A percentile compares a stretch with the other conserved stretches of the same genome.
phyloP scores from a whole-genome alignment of 2,113 vertebrate genomes.

The Brevimyrus niger region DNA sequence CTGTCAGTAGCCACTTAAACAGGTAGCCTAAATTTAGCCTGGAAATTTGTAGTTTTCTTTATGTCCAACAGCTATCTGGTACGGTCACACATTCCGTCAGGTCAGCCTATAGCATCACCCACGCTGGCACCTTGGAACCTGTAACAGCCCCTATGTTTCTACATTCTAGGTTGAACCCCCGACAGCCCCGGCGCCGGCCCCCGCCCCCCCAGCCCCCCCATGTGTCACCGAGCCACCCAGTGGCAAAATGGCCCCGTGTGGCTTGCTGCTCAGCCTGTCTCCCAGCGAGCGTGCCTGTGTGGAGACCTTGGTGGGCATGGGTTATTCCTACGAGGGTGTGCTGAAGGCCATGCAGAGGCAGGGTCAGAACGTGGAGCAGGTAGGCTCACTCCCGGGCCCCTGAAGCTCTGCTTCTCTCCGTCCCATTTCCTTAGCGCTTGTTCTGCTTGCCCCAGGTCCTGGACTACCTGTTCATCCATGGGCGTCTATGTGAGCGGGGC shows the following conservation, averaged over 20 bases:
- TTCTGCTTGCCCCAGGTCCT: constrained; percentile 61
- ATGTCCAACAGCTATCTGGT: neutral
- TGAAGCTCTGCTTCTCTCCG: neutral
- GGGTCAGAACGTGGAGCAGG: constrained; percentile 93
- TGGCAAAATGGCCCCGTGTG: constrained; percentile 14
- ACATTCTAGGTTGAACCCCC: neutral
- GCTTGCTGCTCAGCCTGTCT: constrained; percentile 66
- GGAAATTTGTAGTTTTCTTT: neutral
- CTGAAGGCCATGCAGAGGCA: constrained; percentile 92
- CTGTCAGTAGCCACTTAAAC: neutral
- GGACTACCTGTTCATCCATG: constrained; percentile 86
- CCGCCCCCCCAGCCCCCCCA: constrained; percentile 26
- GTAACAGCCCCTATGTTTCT: neutral
- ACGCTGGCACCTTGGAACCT: neutral
- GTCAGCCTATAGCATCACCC: neutral
- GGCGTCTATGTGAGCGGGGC: constrained; percentile 89
- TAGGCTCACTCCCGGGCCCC: constrained; percentile 31
- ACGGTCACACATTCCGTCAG: neutral
- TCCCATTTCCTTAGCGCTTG: neutral
- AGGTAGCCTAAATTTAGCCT: neutral
- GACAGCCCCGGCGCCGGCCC: constrained; percentile 29
- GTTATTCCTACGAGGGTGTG: constrained; percentile 83
- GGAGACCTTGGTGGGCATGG: constrained; percentile 88
- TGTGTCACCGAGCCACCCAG: neutral
- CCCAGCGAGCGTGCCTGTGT: constrained; percentile 78